These are phyloP conservation scores for Drosophila bocki DNA, from an alignment of 1,140 invertebrate species.

Conservation along the genomic window DNA sequence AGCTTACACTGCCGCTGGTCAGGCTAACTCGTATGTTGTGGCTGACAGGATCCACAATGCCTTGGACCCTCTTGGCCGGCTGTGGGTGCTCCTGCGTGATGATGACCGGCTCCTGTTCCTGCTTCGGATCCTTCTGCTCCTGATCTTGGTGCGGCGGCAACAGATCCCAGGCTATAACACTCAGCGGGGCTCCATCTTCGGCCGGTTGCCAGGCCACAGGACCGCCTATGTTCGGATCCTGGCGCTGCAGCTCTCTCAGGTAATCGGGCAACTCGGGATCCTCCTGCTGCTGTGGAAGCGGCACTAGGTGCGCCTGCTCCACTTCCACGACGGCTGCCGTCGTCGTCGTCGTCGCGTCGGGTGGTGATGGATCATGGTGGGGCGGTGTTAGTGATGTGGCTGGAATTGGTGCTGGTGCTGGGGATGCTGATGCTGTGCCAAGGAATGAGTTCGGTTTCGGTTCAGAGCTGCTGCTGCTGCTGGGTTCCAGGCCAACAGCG, in stretches of 20 bases:
- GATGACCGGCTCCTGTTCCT: conserved; percentile 50
- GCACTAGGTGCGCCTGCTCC: conserved; percentile 69
- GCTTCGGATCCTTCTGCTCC: neutral
- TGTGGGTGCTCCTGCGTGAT: conserved; percentile 65
- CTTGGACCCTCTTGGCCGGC: conserved; percentile 45
- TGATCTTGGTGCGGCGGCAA: conserved; percentile 58
- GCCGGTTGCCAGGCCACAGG: conserved; percentile 69
- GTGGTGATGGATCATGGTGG: conserved; percentile 54
- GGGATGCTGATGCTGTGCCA: conserved; percentile 43
- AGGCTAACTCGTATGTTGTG: conserved; percentile 68
- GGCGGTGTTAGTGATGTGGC: conserved; percentile 77
- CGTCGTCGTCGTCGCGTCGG: conserved; percentile 42
- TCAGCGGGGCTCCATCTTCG: conserved; percentile 56
- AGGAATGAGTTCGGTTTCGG: conserved; percentile 41
- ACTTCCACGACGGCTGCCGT: conserved; percentile 58
- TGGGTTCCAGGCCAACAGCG: conserved; percentile 69
- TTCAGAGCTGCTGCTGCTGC: conserved; percentile 31
- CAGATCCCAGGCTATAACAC: conserved; percentile 82
- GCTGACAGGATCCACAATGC: conserved; percentile 57
- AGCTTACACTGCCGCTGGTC: conserved; percentile 55
- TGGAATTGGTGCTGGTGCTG: conserved; percentile 62
- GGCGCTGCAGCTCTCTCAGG: conserved; percentile 62
- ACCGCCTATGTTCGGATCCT: conserved; percentile 74
- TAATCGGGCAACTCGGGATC: conserved; percentile 61
- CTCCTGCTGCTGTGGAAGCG: conserved; percentile 30